Base-by-base conservation (phyloP, 2,888 invertebrate species). In the Hartigia nigra region DNA sequence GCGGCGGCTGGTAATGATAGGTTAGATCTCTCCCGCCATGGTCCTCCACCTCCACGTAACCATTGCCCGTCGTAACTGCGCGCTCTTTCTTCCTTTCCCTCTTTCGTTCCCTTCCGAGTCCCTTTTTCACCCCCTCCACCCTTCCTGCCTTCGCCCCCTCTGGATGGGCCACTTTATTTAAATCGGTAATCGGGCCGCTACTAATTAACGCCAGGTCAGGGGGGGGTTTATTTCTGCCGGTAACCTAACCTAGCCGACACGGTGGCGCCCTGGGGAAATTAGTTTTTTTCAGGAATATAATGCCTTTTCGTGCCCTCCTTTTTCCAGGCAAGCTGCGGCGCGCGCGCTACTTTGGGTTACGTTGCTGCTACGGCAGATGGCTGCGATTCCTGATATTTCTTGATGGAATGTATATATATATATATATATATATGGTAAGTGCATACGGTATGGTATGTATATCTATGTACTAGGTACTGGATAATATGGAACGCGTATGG, bases 1-100 rank as follows among this genome's bases (percentile, higher is more conserved):
- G 81, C 84, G 83, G 82, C 81, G 84, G 81, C 82, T 81, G 84
- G 83, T 88, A 88, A 88, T 87, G 86, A 87, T 86, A 87, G 87
- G 87, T 87, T 88, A 81, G 82, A 83, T 84, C 80, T 79, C 78
- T 78, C 83, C 32, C 77, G 78, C 31, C 72, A 31, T 78, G 75
- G 75, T 78, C 76, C 75, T n/a, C 78, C 70, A 55, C 69, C 77
- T 37, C 36, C 31, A 69, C 35, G 70, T 69, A 77, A 55, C 55
- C 55, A 55, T 23, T 55, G 55, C 55, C 23, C 55, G 55, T 55
- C 75, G 37, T 74, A 76, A 76, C 75, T 75, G 77, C 76, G 79
- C 74, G 76, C 79, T 70, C 77, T 37, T 39, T 31, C 76, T 75
- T 55, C 76, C 76, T 74, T 79, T 75, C 77, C 76, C 77, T 74